phyloP scores from a whole-genome alignment of 1,140 invertebrate species.

The Phymastichus coffea region DNA sequence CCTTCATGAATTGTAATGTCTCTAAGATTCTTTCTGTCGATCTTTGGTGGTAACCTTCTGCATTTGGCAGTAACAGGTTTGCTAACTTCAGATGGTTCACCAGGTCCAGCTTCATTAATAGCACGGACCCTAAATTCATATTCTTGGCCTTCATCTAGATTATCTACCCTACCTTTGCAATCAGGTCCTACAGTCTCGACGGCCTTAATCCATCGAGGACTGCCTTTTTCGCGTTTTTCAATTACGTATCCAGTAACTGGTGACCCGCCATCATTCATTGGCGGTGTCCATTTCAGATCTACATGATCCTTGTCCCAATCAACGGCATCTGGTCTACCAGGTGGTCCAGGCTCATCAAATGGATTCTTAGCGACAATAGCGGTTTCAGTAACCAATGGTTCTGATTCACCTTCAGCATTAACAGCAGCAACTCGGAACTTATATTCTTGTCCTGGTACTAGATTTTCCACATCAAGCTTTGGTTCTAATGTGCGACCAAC shows the following conservation, averaged over 20 bases:
- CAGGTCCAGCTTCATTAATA: slow-evolving; percentile 76
- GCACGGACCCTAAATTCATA: slow-evolving; percentile 87
- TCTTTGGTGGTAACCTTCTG: slow-evolving; percentile 87
- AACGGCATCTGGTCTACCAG: slow-evolving; percentile 81
- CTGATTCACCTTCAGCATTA: slow-evolving; percentile 92
- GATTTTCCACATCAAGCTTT: slow-evolving; percentile 79
- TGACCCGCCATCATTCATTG: slow-evolving; percentile 85
- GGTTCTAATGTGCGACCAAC: slow-evolving; percentile 78
- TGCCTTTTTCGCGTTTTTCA: slow-evolving; percentile 89
- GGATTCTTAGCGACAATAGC: slow-evolving; percentile 96
- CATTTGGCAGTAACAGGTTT: slow-evolving; percentile 80
- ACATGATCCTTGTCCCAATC: slow-evolving; percentile 96
- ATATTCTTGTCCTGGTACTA: slow-evolving; percentile 91
- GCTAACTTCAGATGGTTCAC: slow-evolving; percentile 73
- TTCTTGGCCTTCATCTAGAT: slow-evolving; percentile 81
- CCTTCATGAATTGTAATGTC: slow-evolving; percentile 78
- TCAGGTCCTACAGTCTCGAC: slow-evolving; percentile 75
- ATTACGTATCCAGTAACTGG: slow-evolving; percentile 92
- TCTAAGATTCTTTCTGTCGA: slow-evolving; percentile 79
- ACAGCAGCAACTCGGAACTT: slow-evolving; percentile 95
- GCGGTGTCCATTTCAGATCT: slow-evolving; percentile 88
- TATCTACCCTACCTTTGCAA: slow-evolving; percentile 75
- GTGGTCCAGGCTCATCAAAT: slow-evolving; percentile 91
- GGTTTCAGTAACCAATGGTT: slow-evolving; percentile 85
- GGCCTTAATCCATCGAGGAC: slow-evolving; percentile 81